Conservation (phyloP, 2,888 invertebrate species). For the Tetranychus piercei region DNA sequence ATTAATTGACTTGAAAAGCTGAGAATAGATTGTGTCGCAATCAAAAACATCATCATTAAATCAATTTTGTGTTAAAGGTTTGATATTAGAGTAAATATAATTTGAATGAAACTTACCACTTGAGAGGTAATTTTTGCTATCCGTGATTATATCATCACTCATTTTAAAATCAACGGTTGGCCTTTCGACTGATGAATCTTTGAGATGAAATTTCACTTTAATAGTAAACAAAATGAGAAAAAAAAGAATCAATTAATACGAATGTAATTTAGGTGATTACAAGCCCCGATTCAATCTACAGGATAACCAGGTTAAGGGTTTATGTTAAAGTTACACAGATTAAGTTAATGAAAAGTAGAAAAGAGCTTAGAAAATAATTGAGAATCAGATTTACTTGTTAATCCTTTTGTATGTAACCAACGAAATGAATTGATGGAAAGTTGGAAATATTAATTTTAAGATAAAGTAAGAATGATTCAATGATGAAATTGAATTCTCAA, state of each 20-base stretch:
- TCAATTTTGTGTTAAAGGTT: no score
- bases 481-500: not conserved
- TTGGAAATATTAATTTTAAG: not conserved
- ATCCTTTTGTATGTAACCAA: not conserved
- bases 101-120: not conserved
- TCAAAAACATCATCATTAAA: no score
- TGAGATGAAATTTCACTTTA: not conserved
- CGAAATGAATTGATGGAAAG: not conserved
- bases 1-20: no score
- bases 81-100: not conserved
- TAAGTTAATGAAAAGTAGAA: no score
- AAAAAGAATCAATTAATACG: not conserved
- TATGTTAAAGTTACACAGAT: no score
- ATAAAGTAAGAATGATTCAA: not conserved
- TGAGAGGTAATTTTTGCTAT: not conserved
- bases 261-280: not conserved
- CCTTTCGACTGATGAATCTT: not conserved
- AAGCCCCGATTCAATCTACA: no score
- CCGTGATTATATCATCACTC: not conserved
- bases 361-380: not conserved
- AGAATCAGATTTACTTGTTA: not conserved
- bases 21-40: no score
- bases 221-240: not conserved
- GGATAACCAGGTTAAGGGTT: no score
- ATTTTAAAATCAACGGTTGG: not conserved